phyloP scores from a whole-genome alignment of 2,888 invertebrate species.

The Lathronympha strigana region DNA sequence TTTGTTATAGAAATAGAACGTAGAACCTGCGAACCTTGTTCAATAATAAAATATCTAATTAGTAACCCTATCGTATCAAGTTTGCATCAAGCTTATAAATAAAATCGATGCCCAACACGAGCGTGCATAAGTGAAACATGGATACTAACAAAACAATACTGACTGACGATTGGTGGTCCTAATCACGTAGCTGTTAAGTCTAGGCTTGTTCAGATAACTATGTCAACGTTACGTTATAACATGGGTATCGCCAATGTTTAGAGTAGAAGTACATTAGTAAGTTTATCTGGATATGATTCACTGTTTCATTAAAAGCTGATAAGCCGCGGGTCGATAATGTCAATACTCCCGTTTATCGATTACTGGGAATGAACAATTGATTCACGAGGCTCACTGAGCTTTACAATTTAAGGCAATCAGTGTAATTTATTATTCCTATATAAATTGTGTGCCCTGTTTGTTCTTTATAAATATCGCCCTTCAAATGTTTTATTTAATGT shows the following conservation, averaged over 20 bases:
- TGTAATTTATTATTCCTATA: neutral
- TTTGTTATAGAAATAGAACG: conserved; percentile 23
- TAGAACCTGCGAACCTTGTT: conserved; percentile 13
- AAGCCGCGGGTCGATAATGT: conserved; percentile 20
- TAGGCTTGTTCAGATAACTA: too few species aligned
- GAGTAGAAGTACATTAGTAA: conserved; percentile 33
- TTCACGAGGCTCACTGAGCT: conserved; percentile 5
- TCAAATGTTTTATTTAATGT: neutral
- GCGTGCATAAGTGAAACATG: conserved; percentile 5
- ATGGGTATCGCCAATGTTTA: conserved; percentile 19
- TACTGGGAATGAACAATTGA: conserved; percentile 21
- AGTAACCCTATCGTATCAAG: conserved; percentile 1
- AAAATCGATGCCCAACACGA: conserved; percentile 33
- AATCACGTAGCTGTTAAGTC: too few species aligned
- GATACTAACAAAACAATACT: too few species aligned
- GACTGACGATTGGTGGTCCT: too few species aligned
- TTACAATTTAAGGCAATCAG: neutral
- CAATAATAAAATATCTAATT: conserved; percentile 37
- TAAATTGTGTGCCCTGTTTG: neutral
- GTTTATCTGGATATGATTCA: conserved; percentile 40
- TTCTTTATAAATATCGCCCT: neutral
- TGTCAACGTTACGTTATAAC: too few species aligned
- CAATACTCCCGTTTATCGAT: conserved; percentile 31
- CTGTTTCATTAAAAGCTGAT: conserved; percentile 40
- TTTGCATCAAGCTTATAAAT: conserved; percentile 31